phyloP scores from a whole-genome alignment of 1,140 invertebrate species.

The Cataglyphis hispanica region DNA sequence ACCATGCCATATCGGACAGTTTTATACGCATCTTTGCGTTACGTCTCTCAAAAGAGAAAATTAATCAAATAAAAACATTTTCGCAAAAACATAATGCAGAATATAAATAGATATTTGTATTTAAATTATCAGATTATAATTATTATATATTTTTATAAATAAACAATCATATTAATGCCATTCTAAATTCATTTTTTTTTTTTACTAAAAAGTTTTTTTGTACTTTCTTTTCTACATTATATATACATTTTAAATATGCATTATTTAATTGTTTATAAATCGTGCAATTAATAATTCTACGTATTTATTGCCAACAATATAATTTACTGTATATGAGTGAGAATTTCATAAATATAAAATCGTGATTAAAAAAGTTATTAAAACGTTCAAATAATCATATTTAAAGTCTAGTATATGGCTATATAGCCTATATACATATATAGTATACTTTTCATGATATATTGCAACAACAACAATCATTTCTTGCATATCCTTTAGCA shows the following conservation, averaged over 20 bases:
- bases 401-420: neutral
- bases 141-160: neutral
- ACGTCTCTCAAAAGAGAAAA: neutral
- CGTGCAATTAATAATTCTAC: neutral
- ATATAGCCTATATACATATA: too few species aligned
- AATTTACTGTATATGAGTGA: neutral
- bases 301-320: constrained; percentile 1
- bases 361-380: neutral
- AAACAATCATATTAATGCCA: constrained; percentile 3
- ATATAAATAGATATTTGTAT: neutral
- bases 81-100: neutral
- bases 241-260: neutral
- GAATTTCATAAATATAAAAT: constrained; percentile 3
- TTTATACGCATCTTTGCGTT: neutral
- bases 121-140: neutral
- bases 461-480: neutral
- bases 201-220: neutral
- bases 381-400: neutral
- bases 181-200: neutral
- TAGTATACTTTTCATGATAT: neutral
- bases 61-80: constrained; percentile 3
- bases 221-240: neutral
- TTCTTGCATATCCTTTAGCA: constrained; percentile 21
- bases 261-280: constrained; percentile 18
- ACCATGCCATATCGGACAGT: neutral